A percentile compares a stretch with the other conserved stretches of the same genome.
Evolutionary conservation across 2,797 vertebrate genomes (phyloP).

Genomic region (Cheracebus regulus): DNA sequence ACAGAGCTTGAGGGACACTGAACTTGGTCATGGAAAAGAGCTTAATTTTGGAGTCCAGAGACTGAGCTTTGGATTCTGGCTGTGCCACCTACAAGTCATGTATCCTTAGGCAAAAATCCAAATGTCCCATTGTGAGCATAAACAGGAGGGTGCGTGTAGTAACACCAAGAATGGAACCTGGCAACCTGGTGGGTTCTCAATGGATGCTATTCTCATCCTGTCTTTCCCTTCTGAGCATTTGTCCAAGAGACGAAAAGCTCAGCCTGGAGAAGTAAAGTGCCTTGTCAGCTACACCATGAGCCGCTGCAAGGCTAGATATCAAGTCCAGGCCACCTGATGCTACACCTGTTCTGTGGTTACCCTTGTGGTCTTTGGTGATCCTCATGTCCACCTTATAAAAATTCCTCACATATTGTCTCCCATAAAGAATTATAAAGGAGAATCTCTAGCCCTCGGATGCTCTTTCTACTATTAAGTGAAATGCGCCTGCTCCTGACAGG

Average conservation of each 20-base stretch:
- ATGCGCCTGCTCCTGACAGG: background rate
- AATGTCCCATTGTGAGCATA: background rate
- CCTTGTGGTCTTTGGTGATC: background rate
- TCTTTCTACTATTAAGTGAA: background rate
- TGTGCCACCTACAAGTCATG: background rate
- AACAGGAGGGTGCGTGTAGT: background rate
- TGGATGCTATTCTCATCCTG: background rate
- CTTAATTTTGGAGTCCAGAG: background rate
- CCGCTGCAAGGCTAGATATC: background rate
- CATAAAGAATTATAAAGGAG: background rate
- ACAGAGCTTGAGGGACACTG: background rate
- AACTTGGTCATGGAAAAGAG: background rate
- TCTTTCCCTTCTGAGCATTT: background rate
- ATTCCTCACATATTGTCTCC: background rate
- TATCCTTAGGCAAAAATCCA: background rate
- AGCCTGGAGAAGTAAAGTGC: background rate
- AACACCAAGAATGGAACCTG: background rate
- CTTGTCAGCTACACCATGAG: background rate
- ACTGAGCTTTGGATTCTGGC: background rate
- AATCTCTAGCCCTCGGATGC: background rate
- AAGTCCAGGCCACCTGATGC: background rate
- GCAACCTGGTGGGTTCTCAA: background rate
- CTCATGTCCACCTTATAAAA: background rate
- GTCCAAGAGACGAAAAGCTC: background rate
- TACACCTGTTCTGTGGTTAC: background rate